Evolutionary conservation across 2,888 invertebrate genomes (phyloP), one percentile per base, ranked within the genome.

Genomic region (Chrysolina haemoptera): DNA sequence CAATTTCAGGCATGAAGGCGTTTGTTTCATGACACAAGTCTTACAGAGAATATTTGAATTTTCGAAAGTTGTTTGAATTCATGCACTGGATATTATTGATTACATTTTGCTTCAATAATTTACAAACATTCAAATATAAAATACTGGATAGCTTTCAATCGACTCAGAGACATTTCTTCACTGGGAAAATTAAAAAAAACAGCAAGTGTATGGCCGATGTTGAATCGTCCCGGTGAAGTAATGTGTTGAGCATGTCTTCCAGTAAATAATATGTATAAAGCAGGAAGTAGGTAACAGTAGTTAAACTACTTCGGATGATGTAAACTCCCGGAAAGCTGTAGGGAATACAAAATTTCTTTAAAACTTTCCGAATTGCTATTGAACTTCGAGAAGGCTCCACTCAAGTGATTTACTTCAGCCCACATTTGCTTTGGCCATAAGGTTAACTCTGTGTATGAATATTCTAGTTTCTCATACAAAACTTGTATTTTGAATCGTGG

Each of bases 291-390:
- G 81, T 78, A 77, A 79, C 79, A 79, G 82, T 83, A 79, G 82
- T 83, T 84, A 82, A 84, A 84, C 84, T 83, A 83, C 84, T 83
- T 81, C 68, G 82, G 83, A 83, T 84, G 85, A 85, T 84, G 84
- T 84, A 83, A 84, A 84, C 84, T 85, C 83, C 82, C 82, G 80
- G 72, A 82, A 82, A 81, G 81, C 83, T 81, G 83, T 80, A 80
- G 83, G 84, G 86, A 85, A 86, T 86, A 86, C 85, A 85, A 86
- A 86, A 85, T 85, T 85, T 85, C 82, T 84, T 85, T 86, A 85
- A 85, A 85, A 85, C 83, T 85, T 85, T 80, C 80, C 82, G 84
- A 84, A 84, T 83, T 83, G 83, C 83, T 80, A 79, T 81, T 79
- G 80, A 83, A 80, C 80, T 79, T 78, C 76, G 81, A 78, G 79